Percentiles rank a stretch among this genome's conserved stretches.
These are phyloP conservation scores for Rhodinocichla rosea DNA, from an alignment of 2,113 vertebrate genomes.

Conservation along the genomic window DNA sequence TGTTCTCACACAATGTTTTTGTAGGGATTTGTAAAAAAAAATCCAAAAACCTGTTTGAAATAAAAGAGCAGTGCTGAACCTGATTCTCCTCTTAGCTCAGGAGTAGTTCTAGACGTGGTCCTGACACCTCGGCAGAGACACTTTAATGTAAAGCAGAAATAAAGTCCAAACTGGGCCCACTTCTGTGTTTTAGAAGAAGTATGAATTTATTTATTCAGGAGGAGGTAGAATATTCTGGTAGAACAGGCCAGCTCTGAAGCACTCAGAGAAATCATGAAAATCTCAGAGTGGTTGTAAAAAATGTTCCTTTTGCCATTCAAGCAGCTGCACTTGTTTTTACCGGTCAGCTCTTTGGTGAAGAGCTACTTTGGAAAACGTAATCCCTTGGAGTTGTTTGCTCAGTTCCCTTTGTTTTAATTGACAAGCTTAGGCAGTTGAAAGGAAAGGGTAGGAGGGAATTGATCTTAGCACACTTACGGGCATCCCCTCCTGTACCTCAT, in stretches of 20 bases:
- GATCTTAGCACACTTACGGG: neutral
- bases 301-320: neutral
- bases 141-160: neutral
- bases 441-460: slow-evolving; percentile 14
- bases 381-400: slow-evolving; percentile 38
- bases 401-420: slow-evolving; percentile 24
- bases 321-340: slow-evolving; percentile 19
- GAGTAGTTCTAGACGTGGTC: neutral
- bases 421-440: slow-evolving; percentile 16
- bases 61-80: neutral
- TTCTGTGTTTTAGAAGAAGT: neutral
- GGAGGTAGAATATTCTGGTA: neutral
- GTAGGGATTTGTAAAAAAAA: neutral
- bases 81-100: neutral
- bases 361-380: slow-evolving; percentile 22
- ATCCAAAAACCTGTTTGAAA: neutral
- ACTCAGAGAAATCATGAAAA: neutral
- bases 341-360: neutral
- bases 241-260: neutral
- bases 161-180: neutral
- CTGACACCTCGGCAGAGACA: neutral
- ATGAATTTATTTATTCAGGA: neutral
- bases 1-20: neutral
- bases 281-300: slow-evolving; percentile 21
- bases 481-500: slow-evolving; percentile 6